phyloP scores from a whole-genome alignment of 2,888 invertebrate genomes.

The Cheiracanthium punctorium region DNA sequence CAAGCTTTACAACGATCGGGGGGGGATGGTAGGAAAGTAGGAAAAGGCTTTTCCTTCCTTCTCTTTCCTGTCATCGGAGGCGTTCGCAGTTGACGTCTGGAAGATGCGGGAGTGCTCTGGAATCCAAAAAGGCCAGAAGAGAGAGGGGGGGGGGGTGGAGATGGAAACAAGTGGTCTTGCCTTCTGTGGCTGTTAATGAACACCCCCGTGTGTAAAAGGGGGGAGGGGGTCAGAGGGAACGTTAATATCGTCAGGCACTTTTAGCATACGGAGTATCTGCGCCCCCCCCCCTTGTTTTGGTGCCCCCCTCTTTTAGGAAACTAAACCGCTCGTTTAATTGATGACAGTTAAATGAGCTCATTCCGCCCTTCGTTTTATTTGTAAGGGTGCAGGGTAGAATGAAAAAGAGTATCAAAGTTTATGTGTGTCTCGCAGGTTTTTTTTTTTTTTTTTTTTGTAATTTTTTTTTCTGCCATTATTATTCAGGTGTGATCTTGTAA shows the following conservation, averaged over 20 bases:
- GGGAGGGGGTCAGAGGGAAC: conserved; percentile 30
- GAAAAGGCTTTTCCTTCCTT: conserved; percentile 30
- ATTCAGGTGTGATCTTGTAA: conserved; percentile 25
- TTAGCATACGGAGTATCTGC: conserved; percentile 29
- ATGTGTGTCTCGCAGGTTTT: background rate
- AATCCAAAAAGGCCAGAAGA: conserved; percentile 51
- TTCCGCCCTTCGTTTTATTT: conserved; percentile 18
- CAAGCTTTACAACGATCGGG: conserved; percentile 43
- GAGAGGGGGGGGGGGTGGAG: too few relatives aligned
- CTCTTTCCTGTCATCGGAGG: conserved; percentile 55
- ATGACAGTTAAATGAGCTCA: conserved; percentile 57
- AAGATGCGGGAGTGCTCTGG: conserved; percentile 39
- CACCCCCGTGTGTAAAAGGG: conserved; percentile 31
- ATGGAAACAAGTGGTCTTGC: conserved; percentile 60
- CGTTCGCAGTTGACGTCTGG: conserved; percentile 52
- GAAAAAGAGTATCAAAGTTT: background rate
- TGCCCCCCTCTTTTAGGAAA: conserved; percentile 40
- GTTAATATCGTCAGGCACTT: conserved; percentile 62
- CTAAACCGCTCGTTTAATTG: conserved; percentile 64
- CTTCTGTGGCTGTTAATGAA: conserved; percentile 67
- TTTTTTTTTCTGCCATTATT: background rate
- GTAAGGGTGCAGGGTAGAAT: background rate
- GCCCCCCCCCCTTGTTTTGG: conserved; percentile 47
- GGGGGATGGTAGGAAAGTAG: conserved; percentile 6
- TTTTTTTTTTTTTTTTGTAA: conserved; percentile 21